Percentiles rank a stretch among this genome's conserved stretches.
These are phyloP conservation scores for Drosophila paulistorum DNA, from an alignment of 1,140 invertebrate genomes.

Conservation along the genomic window DNA sequence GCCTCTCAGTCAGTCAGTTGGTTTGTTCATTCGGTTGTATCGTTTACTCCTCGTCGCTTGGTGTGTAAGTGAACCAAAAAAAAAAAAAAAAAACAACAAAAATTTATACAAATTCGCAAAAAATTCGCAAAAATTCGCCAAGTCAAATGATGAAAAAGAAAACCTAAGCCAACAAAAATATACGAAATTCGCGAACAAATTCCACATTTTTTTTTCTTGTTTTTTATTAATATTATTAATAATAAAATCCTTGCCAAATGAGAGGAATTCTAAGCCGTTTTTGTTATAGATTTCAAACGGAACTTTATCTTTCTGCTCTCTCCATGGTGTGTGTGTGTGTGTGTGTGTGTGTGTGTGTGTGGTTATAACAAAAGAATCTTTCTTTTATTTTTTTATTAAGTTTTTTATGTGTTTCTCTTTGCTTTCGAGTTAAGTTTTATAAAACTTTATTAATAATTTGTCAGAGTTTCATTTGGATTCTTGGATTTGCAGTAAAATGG, in stretches of 20 bases:
- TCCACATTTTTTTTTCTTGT: no score
- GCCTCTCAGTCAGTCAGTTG: constrained; percentile 51
- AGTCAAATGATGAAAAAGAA: not conserved
- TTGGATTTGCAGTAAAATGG: no score
- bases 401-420: not conserved
- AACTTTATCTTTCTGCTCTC: not conserved
- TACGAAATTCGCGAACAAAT: constrained; percentile 1
- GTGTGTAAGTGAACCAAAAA: constrained; percentile 65
- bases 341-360: not conserved
- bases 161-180: constrained; percentile 7
- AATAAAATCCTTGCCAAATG: not conserved
- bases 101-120: constrained; percentile 29
- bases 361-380: constrained; percentile 3
- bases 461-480: no score
- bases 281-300: not conserved
- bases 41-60: constrained; percentile 80
- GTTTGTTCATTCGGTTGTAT: constrained; percentile 78
- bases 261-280: not conserved
- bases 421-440: no score
- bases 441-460: not conserved
- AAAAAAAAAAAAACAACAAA: constrained; percentile 15
- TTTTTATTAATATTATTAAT: not conserved
- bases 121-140: constrained; percentile 16
- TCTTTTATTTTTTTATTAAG: constrained; percentile 26
- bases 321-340: not conserved